Conservation (phyloP, 2,113 vertebrate species). For the Gobio gobio region DNA sequence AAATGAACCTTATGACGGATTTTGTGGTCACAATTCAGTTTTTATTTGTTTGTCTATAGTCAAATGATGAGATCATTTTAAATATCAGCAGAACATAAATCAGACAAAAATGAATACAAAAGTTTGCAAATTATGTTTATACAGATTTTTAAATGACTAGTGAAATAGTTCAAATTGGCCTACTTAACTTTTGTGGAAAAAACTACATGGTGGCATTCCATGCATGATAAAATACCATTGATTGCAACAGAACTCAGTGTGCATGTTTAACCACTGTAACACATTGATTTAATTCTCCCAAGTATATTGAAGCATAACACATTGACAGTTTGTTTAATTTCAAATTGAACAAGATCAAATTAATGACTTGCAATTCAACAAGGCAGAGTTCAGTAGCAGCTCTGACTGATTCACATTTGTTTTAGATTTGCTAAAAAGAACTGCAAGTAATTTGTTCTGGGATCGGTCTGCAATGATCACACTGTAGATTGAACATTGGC, state of each 20-base stretch:
- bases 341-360: background rate
- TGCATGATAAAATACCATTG: background rate
- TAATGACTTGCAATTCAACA: background rate
- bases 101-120: background rate
- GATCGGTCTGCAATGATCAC: background rate
- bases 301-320: background rate
- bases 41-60: background rate
- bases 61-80: background rate
- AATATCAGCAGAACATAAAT: background rate
- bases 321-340: background rate
- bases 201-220: background rate
- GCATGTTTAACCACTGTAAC: constrained; percentile 10
- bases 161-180: background rate
- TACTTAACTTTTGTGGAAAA: background rate
- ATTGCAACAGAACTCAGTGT: background rate
- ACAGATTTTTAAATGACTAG: background rate
- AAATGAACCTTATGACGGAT: too few relatives aligned
- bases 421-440: background rate
- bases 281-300: background rate
- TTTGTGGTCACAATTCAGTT: too few relatives aligned
- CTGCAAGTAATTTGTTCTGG: too few relatives aligned
- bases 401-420: background rate
- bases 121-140: background rate
- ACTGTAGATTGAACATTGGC: background rate
- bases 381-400: background rate